Base-by-base conservation (phyloP, 1,140 invertebrate genomes). In the Druon quercuslanigerum region DNA sequence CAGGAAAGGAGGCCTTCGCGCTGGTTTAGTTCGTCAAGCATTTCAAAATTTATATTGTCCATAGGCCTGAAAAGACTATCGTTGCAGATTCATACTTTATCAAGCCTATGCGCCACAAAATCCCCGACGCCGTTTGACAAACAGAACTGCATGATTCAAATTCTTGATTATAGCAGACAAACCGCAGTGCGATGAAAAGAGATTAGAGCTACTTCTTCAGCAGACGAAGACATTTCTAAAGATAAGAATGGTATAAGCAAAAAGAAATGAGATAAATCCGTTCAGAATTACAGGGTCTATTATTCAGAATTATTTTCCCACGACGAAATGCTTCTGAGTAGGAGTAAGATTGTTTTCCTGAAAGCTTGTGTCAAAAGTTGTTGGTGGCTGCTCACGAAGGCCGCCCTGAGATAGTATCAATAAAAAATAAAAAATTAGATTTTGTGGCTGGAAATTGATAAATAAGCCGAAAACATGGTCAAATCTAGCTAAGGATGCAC, bases 391-490 rank as follows among this genome's bases (percentile, higher is more conserved):
- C 87, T 11, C 92, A 92, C 46, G 80, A 88, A 80, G 88, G 84
- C 3, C 93, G 93, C 80, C 86, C 88, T 12, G 92, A 92, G 13
- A 89, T 93, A 9, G 88, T 88, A 3, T 86, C 84, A 3, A 94
- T 93, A 92, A 94, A 94, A 84, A 73, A 81, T 1, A 46, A 92
- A 57, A 92, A 50, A 86, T 81, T 14, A 91, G 93, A 79, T 85
- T 92, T 13, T 93, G 90, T 93, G 91, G 92, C 91, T 90, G 13
- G 81, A 82, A 46, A 89, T 93, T 0, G 90, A 93, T 76, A 83
- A 84, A 72, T 91, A 92, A 16, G 86, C 86, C 1, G 90, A 92
- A 86, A 82, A 77, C 20, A 70, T 84, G 19, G 84, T 90, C 6
- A 89, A 88, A 51, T n/a, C 40, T 7, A 93, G 93, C 79, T 81